phyloP scores from a whole-genome alignment of 1,140 invertebrate genomes.

The Cardiocondyla obscurior region DNA sequence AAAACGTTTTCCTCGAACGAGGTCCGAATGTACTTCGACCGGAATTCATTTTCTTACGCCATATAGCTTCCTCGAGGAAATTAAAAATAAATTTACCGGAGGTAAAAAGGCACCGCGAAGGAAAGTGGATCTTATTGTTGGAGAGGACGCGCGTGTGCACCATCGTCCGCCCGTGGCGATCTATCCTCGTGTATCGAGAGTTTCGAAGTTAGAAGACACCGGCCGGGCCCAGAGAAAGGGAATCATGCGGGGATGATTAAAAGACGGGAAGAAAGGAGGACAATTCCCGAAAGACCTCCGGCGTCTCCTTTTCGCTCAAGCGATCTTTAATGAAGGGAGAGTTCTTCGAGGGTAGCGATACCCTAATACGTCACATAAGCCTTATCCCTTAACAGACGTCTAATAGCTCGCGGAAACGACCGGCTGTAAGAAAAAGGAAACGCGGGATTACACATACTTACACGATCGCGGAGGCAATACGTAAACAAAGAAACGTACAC shows the following conservation, averaged over 20 bases:
- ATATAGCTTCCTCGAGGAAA: constrained; percentile 19
- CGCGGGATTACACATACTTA: constrained; percentile 6
- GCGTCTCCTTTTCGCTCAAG: constrained; percentile 17
- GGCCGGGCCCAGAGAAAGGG: background rate
- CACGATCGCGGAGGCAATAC: too few species aligned
- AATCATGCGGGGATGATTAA: constrained; percentile 16
- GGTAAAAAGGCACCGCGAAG: background rate
- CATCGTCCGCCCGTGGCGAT: background rate
- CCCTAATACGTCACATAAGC: constrained; percentile 56
- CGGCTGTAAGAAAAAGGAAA: background rate
- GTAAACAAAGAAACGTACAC: background rate
- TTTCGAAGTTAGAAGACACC: background rate
- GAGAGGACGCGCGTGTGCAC: background rate
- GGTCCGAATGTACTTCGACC: background rate
- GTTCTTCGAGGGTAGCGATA: constrained; percentile 45
- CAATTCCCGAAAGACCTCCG: constrained; percentile 5
- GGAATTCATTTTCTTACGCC: constrained; percentile 25
- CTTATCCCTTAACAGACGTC: constrained; percentile 66
- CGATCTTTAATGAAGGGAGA: constrained; percentile 54
- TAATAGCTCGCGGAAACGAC: constrained; percentile 34
- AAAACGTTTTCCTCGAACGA: constrained; percentile 5
- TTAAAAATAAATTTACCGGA: constrained; percentile 32
- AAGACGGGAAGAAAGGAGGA: constrained; percentile 14
- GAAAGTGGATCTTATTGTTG: background rate
- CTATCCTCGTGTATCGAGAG: background rate